A percentile compares a stretch with the other conserved stretches of the same genome.
phyloP scores from a whole-genome alignment of 2,113 vertebrate genomes.

The Canis aureus region DNA sequence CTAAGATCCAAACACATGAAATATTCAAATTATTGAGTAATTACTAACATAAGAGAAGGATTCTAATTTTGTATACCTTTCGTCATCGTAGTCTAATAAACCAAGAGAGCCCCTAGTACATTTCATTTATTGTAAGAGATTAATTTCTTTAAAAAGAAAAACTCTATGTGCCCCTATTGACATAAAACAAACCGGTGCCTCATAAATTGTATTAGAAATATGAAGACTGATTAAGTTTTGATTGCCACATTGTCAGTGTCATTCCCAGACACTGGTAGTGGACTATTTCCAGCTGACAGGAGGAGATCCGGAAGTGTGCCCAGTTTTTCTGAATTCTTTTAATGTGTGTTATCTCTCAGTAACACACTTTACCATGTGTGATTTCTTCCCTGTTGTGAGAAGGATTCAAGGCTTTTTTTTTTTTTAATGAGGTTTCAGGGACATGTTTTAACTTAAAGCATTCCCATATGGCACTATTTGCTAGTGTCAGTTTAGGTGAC shows the following conservation, averaged over 20 bases:
- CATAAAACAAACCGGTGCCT: not conserved
- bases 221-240: not conserved
- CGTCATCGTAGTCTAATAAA: not conserved
- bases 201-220: not conserved
- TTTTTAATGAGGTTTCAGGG: not conserved
- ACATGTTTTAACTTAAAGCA: not conserved
- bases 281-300: not conserved
- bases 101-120: not conserved
- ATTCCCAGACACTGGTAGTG: constrained; percentile 57
- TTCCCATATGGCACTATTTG: not conserved
- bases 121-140: constrained; percentile 29
- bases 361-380: constrained; percentile 30
- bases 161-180: not conserved
- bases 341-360: constrained; percentile 54
- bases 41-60: not conserved
- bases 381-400: constrained; percentile 69
- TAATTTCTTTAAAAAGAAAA: not conserved
- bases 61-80: not conserved
- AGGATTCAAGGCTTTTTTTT: not conserved
- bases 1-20: not conserved
- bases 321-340: constrained; percentile 66
- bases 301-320: constrained; percentile 35
- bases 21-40: not conserved
- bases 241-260: not conserved
- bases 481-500: not conserved